Evolutionary conservation across 1,140 invertebrate species (phyloP).

Genomic region (Megalopta genalis): DNA sequence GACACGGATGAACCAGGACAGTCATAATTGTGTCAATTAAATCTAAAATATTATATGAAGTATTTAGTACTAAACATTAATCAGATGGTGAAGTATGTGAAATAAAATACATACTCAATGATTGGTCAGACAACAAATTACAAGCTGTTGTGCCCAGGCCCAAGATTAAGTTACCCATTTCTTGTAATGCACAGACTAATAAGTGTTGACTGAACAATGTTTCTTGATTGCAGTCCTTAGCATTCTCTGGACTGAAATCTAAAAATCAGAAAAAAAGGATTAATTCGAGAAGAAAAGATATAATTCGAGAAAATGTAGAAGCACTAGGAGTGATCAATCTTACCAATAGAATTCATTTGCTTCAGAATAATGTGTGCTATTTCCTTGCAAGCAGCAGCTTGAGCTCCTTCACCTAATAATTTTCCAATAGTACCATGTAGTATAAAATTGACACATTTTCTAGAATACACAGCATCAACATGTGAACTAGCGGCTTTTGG

Average conservation of each 20-base stretch:
- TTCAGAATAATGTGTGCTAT: conserved; percentile 94
- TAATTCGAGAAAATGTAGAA: background rate
- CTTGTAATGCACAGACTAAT: conserved; percentile 95
- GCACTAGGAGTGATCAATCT: conserved; percentile 7
- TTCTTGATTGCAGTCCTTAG: conserved; percentile 93
- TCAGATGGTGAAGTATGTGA: background rate
- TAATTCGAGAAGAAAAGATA: too few relatives aligned
- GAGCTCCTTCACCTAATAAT: conserved; percentile 97
- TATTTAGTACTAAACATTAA: conserved; percentile 14
- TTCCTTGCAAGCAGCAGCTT: conserved; percentile 96
- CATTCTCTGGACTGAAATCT: conserved; percentile 94
- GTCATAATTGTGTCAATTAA: conserved; percentile 83
- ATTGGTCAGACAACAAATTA: conserved; percentile 92
- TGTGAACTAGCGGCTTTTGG: conserved; percentile 96
- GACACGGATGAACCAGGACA: conserved; percentile 95
- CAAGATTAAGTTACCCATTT: conserved; percentile 91
- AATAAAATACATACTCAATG: conserved; percentile 84
- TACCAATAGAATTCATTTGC: conserved; percentile 95
- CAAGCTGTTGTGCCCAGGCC: conserved; percentile 95
- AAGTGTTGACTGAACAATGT: conserved; percentile 96
- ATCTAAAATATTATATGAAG: conserved; percentile 70
- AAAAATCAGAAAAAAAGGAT: conserved; percentile 35
- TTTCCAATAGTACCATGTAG: conserved; percentile 94
- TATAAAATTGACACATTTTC: conserved; percentile 98
- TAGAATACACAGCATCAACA: conserved; percentile 97